Evolutionary conservation across 1,140 invertebrate genomes (phyloP).

Genomic region (Atopsyche davidsoni): DNA sequence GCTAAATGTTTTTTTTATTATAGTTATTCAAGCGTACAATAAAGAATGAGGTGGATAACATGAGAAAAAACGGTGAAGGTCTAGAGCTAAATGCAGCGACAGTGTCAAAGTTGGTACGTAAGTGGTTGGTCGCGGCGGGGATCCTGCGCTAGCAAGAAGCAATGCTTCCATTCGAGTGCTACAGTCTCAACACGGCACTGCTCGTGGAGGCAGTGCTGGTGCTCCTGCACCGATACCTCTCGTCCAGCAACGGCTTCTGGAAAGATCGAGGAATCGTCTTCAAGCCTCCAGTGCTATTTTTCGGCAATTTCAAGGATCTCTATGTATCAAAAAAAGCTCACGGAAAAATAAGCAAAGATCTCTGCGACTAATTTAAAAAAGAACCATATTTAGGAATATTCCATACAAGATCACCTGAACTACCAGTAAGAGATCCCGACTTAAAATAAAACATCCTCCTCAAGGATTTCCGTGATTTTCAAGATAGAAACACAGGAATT

Average conservation of each 20-base stretch:
- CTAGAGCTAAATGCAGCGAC: no score
- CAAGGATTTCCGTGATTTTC: constrained; percentile 49
- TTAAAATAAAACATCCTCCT: constrained; percentile 44
- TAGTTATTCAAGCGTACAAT: no score
- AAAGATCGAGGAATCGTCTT: constrained; percentile 37
- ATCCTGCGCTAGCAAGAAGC: no score
- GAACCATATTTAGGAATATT: constrained; percentile 38
- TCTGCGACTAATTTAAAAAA: constrained; percentile 29
- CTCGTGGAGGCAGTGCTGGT: no score
- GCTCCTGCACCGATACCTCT: background rate
- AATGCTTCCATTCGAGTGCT: no score
- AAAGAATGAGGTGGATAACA: no score
- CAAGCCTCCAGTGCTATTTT: constrained; percentile 33
- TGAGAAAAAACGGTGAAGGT: no score
- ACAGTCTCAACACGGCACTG: no score
- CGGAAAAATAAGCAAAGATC: constrained; percentile 15
- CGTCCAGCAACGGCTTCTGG: no score
- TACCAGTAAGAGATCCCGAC: constrained; percentile 48
- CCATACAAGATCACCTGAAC: constrained; percentile 36
- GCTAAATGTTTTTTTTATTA: no score
- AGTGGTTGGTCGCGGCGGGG: no score
- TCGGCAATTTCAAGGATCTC: constrained; percentile 33
- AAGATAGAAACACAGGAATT: constrained; percentile 34
- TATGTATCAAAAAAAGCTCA: constrained; percentile 10
- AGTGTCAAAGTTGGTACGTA: no score